phyloP scores from a whole-genome alignment of 2,113 vertebrate species.

The Ceyx cyanopectus region DNA sequence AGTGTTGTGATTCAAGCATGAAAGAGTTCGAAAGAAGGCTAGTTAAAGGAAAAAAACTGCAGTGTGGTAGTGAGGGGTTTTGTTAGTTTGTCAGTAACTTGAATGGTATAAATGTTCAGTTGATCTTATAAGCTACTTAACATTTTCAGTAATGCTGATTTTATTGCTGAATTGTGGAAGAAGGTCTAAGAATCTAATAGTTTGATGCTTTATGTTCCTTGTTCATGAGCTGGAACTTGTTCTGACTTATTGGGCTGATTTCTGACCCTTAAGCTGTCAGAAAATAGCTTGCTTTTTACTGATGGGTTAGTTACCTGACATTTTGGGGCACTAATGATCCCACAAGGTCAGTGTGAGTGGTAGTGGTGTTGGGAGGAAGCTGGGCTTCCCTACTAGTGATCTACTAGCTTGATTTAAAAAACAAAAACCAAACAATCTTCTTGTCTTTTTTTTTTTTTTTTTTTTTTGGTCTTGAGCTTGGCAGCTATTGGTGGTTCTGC shows the following conservation, averaged over 20 bases:
- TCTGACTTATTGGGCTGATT: background rate
- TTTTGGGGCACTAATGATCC: background rate
- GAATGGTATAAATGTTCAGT: background rate
- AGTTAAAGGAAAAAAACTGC: background rate
- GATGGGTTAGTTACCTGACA: background rate
- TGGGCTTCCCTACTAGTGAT: accelerated
- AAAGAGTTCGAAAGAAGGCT: background rate
- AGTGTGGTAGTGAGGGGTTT: accelerated
- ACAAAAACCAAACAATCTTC: too few species aligned
- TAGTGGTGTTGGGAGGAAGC: background rate
- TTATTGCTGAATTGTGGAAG: background rate
- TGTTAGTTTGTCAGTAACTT: background rate
- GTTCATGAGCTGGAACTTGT: background rate
- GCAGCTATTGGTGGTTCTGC: background rate
- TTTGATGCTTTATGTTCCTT: background rate
- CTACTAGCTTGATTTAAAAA: background rate
- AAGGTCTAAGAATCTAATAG: background rate
- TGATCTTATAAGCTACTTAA: background rate
- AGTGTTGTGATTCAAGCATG: background rate
- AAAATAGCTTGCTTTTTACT: background rate
- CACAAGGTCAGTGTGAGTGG: accelerated
- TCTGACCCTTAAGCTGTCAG: background rate
- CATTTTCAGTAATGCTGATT: background rate
- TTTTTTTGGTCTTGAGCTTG: background rate
- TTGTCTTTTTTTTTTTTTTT: background rate